These are phyloP conservation scores for Proterorhinus semilunaris DNA, from an alignment of 2,113 vertebrate species.

Conservation along the genomic window DNA sequence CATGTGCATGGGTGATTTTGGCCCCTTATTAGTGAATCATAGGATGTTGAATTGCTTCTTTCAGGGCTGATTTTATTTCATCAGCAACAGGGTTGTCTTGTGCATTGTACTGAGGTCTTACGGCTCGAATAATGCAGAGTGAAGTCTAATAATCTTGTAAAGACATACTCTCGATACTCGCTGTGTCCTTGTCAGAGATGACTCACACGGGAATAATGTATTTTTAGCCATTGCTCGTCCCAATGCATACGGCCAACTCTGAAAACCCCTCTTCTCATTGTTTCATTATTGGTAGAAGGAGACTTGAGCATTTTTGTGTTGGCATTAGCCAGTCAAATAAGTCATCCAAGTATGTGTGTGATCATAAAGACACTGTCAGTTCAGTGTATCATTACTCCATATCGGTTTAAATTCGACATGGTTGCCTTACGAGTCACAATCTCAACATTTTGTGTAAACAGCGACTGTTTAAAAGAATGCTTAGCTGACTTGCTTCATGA, in stretches of 20 bases:
- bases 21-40: slow-evolving; percentile 13
- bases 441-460: too few relatives aligned
- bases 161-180: not conserved
- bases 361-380: too few relatives aligned
- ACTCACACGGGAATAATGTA: not conserved
- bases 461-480: too few relatives aligned
- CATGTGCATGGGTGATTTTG: slow-evolving; percentile 1
- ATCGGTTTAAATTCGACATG: too few relatives aligned
- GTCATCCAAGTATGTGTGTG: too few relatives aligned
- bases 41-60: not conserved
- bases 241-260: not conserved
- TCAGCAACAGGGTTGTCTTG: slow-evolving; percentile 10
- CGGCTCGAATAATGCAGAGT: not conserved
- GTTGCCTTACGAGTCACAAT: too few relatives aligned
- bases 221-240: not conserved
- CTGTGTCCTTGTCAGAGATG: too few relatives aligned
- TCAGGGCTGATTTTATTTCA: not conserved
- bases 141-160: slow-evolving; percentile 9
- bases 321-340: too few relatives aligned
- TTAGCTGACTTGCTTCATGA: too few relatives aligned
- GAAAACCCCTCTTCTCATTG: not conserved
- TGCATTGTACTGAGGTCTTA: not conserved
- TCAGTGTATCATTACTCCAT: too few relatives aligned
- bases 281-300: too few relatives aligned
- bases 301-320: too few relatives aligned